phyloP scores from a whole-genome alignment of 2,797 vertebrate species.

The Myripristis murdjan region DNA sequence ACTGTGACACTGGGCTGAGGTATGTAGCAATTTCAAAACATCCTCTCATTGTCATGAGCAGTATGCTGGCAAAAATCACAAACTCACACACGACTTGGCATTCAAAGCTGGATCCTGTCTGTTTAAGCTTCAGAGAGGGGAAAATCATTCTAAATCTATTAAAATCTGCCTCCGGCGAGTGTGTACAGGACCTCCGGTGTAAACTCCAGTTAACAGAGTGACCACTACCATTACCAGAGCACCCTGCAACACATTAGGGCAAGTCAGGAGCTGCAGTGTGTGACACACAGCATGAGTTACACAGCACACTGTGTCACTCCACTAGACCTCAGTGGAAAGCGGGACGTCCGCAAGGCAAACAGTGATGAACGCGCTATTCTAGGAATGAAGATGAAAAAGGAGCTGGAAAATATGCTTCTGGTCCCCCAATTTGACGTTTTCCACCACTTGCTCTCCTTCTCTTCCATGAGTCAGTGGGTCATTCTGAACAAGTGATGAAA shows the following conservation, averaged over 20 bases:
- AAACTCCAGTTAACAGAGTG: slow-evolving; percentile 14
- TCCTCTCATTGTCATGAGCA: neutral
- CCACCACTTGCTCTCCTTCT: slow-evolving; percentile 76
- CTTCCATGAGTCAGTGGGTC: slow-evolving; percentile 89
- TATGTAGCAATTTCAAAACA: no score
- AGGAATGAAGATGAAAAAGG: slow-evolving; percentile 75
- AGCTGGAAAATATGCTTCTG: slow-evolving; percentile 84
- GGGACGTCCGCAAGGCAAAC: slow-evolving; percentile 74
- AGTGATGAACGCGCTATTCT: slow-evolving; percentile 70
- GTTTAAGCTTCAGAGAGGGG: slow-evolving; percentile 9
- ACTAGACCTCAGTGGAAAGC: slow-evolving; percentile 73
- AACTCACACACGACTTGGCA: neutral
- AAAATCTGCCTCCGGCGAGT: slow-evolving; percentile 19
- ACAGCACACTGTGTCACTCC: slow-evolving; percentile 67
- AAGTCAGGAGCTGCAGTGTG: slow-evolving; percentile 59
- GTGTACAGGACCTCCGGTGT: slow-evolving; percentile 10
- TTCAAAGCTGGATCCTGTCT: neutral
- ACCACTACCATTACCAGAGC: slow-evolving; percentile 5
- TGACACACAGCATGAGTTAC: slow-evolving; percentile 74
- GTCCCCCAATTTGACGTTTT: slow-evolving; percentile 88
- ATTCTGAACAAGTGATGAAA: slow-evolving; percentile 90
- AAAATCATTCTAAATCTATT: neutral
- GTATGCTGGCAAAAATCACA: neutral
- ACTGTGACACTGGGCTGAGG: no score
- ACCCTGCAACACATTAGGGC: slow-evolving; percentile 37